Evolutionary conservation across 2,888 invertebrate genomes (phyloP), one percentile per base, ranked within the genome.

Genomic region (Caenorhabditis sinica): DNA sequence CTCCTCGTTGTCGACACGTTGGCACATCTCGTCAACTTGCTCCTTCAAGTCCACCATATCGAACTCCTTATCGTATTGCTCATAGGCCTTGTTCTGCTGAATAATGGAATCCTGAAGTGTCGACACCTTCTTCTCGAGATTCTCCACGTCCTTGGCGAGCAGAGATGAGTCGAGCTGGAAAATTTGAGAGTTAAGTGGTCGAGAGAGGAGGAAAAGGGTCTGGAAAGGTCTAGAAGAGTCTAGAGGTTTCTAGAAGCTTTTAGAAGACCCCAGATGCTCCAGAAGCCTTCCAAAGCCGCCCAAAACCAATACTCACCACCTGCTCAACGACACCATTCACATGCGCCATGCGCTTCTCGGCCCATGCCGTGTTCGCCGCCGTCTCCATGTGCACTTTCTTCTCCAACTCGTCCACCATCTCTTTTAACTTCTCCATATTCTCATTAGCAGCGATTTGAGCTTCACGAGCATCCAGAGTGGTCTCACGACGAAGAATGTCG

Each of bases 21-120:
- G 60, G 15, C 66, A 68, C 84, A 84, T 84, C 25, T 84, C 84
- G 20, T 43, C 66, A 25, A 84, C 77, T 61, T 84, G 84, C 13
- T 81, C 68, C 25, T 40, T 75, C 75, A 84, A 49, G 53, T 81
- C 84, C 11, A 71, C 20, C 65, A 84, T 43, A 36, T 81, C 76
- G 6, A 81, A 75, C 17, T 58, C 33, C 15, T 60, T 72, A 17
- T 65, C 63, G 20, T 84, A 84, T 4, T 80, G 40, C 20, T 66
- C 63, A 40, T 76, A 84, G 0, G 80, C 71, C 33, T 80, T 80
- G 60, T 81, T 75, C 20, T 81, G 28, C 28, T 80, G 40, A 28
- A 76, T 72, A 1, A 84, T 60, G 4, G 84, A 84, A 9, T 80
- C 80, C 43, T 73, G 71, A 25, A 84, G 56, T 43, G 71, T 66